Conservation (phyloP, 2,113 vertebrate genomes). For the Monopterus albus region DNA sequence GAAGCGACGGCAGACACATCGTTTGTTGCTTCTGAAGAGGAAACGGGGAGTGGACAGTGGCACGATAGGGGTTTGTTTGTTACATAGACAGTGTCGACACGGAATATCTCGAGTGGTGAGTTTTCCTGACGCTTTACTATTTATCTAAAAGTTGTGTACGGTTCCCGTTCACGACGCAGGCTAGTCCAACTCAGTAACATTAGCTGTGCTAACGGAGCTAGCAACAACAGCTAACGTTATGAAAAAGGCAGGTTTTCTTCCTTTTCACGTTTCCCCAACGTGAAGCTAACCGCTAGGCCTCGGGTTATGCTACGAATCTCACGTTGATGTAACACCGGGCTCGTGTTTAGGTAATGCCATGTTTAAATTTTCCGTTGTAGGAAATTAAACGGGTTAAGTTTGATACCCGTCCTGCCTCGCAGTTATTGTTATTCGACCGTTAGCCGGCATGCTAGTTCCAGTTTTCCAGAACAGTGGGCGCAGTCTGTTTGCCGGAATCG, state of each 20-base stretch:
- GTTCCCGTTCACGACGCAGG: slow-evolving; percentile 45
- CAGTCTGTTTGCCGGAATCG: slow-evolving; percentile 52
- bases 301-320: background rate
- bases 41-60: slow-evolving; percentile 48
- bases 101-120: slow-evolving; percentile 72
- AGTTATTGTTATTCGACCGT: slow-evolving; percentile 71
- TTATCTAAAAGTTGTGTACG: slow-evolving; percentile 38
- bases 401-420: slow-evolving; percentile 38
- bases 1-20: slow-evolving; percentile 51
- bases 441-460: slow-evolving; percentile 70
- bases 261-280: slow-evolving; percentile 49
- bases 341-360: background rate
- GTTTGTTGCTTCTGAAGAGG: slow-evolving; percentile 44
- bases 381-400: slow-evolving; percentile 19
- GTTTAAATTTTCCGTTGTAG: background rate
- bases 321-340: accelerated
- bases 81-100: slow-evolving; percentile 25
- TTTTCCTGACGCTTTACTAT: background rate
- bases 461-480: slow-evolving; percentile 58
- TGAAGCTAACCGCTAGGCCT: slow-evolving; percentile 38
- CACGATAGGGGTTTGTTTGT: slow-evolving; percentile 16
- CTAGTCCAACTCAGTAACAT: slow-evolving; percentile 49
- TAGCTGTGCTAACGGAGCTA: slow-evolving; percentile 61
- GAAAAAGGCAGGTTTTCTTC: slow-evolving; percentile 65
- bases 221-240: slow-evolving; percentile 64